phyloP scores from a whole-genome alignment of 2,888 invertebrate genomes.

The Notodonta dromedarius region DNA sequence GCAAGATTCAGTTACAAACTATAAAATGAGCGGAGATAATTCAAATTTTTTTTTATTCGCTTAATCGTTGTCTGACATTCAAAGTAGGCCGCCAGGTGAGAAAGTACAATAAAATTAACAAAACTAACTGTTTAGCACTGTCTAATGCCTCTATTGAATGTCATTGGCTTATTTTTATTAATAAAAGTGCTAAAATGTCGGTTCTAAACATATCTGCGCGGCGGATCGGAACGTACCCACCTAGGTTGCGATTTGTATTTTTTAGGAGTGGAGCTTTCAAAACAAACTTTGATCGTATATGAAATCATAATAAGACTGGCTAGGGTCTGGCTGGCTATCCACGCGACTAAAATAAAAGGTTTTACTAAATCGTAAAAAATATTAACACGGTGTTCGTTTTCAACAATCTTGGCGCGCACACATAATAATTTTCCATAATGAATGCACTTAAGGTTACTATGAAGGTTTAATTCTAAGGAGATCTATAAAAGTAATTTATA shows the following conservation, averaged over 20 bases:
- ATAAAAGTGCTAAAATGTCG: conserved; percentile 7
- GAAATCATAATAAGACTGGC: too few species aligned
- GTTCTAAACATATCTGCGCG: conserved; percentile 23
- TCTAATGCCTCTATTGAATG: conserved; percentile 16
- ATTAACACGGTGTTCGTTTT: too few species aligned
- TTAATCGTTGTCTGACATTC: conserved; percentile 15
- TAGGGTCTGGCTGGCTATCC: too few species aligned
- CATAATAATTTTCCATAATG: too few species aligned
- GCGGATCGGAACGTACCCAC: conserved; percentile 19
- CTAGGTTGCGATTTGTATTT: neutral
- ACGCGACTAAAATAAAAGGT: too few species aligned
- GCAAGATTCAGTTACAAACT: neutral
- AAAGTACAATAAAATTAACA: conserved; percentile 32
- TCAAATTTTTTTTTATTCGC: conserved; percentile 10
- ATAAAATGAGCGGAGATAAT: conserved; percentile 12
- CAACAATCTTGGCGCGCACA: too few species aligned
- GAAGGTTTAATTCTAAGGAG: neutral
- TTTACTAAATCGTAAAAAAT: too few species aligned
- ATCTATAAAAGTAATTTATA: neutral
- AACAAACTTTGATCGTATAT: too few species aligned
- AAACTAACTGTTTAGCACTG: conserved; percentile 17
- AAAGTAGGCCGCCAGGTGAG: conserved; percentile 17
- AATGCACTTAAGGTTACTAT: neutral
- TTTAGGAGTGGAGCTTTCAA: neutral
- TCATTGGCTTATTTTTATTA: conserved; percentile 9